Conservation (phyloP, 2,888 invertebrate genomes). For the Pteria penguin region DNA sequence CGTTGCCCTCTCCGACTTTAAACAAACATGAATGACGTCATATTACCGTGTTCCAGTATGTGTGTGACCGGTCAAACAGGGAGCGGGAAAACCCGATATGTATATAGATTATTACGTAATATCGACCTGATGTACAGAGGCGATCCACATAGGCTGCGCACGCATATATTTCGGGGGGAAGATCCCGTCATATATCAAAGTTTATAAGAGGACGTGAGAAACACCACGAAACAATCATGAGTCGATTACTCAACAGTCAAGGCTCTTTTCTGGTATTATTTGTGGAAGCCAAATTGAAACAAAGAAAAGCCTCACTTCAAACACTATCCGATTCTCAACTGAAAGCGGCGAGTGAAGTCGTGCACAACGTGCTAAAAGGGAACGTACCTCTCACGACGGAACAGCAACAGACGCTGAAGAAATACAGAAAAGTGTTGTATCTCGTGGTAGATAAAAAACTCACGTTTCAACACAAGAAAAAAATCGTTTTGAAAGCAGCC, state of each 20-base stretch:
- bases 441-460: constrained; percentile 4
- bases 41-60: constrained; percentile 47
- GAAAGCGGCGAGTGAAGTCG: constrained; percentile 29
- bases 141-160: constrained; percentile 48
- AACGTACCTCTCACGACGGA: neutral
- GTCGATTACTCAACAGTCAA: constrained; percentile 31
- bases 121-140: constrained; percentile 28
- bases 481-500: neutral
- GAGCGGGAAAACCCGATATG: constrained; percentile 45
- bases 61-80: constrained; percentile 44
- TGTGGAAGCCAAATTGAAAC: constrained; percentile 16
- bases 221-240: constrained; percentile 22
- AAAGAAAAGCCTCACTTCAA: constrained; percentile 32
- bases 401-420: neutral
- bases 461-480: neutral
- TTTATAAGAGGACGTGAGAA: constrained; percentile 15
- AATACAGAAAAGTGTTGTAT: neutral
- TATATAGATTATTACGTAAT: constrained; percentile 34
- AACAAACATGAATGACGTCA: constrained; percentile 1
- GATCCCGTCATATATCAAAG: constrained; percentile 14
- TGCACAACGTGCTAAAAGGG: constrained; percentile 12
- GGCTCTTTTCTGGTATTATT: constrained; percentile 27
- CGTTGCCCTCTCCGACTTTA: neutral
- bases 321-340: constrained; percentile 32
- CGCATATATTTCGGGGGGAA: constrained; percentile 47